A percentile compares a stretch with the other conserved stretches of the same genome.
Evolutionary conservation across 64 coral and sea anemone species (phyloP).

Genomic region (Platygyra sinensis): DNA sequence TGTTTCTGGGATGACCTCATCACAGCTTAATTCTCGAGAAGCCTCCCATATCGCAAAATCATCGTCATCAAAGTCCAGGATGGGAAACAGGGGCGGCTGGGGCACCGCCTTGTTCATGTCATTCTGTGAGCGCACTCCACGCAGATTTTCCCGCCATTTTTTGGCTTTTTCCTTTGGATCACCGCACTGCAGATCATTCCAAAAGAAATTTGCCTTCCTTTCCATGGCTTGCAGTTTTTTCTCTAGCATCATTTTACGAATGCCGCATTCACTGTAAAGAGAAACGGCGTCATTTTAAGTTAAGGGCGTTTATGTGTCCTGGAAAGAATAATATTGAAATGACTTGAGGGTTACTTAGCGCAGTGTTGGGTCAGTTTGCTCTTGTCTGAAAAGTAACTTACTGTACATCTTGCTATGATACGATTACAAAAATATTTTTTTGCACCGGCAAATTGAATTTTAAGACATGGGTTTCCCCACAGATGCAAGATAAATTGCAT

Average conservation of each 20-base stretch:
- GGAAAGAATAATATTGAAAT: too few species aligned
- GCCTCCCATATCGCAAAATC: too few species aligned
- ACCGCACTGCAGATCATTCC: not conserved
- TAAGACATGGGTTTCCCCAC: too few species aligned
- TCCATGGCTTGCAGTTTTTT: not conserved
- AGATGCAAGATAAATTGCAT: too few species aligned
- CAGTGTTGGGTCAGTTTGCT: not conserved
- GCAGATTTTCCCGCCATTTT: slow-evolving; percentile 28
- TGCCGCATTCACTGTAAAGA: not conserved
- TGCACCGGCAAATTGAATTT: too few species aligned
- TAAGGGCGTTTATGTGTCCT: too few species aligned
- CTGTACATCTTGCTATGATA: too few species aligned
- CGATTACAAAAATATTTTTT: too few species aligned
- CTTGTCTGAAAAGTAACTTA: too few species aligned
- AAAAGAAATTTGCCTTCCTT: not conserved
- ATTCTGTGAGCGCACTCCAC: slow-evolving; percentile 23
- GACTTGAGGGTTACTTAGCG: too few species aligned
- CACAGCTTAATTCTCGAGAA: too few species aligned
- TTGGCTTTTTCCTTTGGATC: not conserved
- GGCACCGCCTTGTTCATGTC: slow-evolving; percentile 19
- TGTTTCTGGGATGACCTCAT: too few species aligned
- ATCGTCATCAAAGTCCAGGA: not conserved
- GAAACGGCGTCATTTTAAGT: not conserved
- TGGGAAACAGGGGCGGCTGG: slow-evolving; percentile 8
- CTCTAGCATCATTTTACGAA: not conserved